Evolutionary conservation across 1,140 invertebrate species (phyloP), one percentile per base, ranked within the genome.

Genomic region (Drosophila parvula): DNA sequence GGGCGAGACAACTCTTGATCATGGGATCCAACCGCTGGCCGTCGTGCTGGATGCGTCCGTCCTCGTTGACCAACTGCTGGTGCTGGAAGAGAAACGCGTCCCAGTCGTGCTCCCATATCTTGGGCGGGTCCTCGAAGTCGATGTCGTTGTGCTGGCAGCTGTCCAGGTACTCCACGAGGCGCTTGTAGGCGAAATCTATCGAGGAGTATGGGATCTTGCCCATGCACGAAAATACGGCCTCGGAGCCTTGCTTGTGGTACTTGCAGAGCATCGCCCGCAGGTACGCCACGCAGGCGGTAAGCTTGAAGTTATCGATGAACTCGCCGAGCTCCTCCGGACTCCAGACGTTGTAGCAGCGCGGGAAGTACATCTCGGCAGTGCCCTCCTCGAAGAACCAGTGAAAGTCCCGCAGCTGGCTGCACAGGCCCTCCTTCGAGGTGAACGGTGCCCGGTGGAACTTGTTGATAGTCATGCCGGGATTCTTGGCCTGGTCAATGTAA

Each of bases 381-480:
- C 95, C 96, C 32, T 96, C 95, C 84, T 98, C 96, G 75, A 95
- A 96, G 90, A 95, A 97, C 97, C 97, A 98, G 83, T 97, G 96
- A 92, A 97, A 95, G 92, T 98, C 96, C 60, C 96, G 95, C 43
- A 98, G 93, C 67, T 96, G 96, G 8, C 95, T 94, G 75, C 96
- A 97, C 28, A 98, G 92, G 34, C 97, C 96, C 93, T 97, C 96
- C 94, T 98, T 98, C 0, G 97, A 98, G 3, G 97, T 98, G 90
- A 98, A 98, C 53, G 95, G 94, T 0, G 97, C 96, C 74, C 96
- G 95, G 64, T 94, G 95, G 91, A 96, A 98, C 62, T 92, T 92
- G 57, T 92, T 92, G 32, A 92, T 92, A 34, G 84, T 84, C 88
- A 92, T 92, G 32, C 79, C 76, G 7, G 90, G 90, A 80, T 92